phyloP scores from a whole-genome alignment of 2,888 invertebrate genomes.

The Drosophila lacicola region DNA sequence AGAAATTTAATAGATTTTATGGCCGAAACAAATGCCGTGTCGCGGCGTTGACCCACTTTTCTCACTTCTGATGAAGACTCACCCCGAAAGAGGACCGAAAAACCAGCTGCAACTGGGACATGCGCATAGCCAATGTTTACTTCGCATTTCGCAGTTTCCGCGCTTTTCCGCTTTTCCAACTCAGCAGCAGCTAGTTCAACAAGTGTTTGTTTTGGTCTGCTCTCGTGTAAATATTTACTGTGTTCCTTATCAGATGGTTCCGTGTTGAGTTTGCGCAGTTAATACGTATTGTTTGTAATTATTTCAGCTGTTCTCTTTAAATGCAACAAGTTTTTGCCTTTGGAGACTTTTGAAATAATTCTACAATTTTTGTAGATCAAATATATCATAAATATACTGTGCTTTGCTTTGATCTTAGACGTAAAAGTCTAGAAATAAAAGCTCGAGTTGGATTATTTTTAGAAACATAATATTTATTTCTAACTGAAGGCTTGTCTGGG shows the following conservation, averaged over 20 bases:
- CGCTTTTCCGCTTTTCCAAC: slow-evolving; percentile 28
- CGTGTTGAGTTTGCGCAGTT: slow-evolving; percentile 70
- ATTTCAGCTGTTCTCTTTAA: slow-evolving; percentile 50
- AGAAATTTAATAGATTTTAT: slow-evolving; percentile 17
- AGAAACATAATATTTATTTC: too few species aligned
- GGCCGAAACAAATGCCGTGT: slow-evolving; percentile 8
- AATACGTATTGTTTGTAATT: slow-evolving; percentile 52
- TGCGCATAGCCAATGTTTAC: slow-evolving; percentile 68
- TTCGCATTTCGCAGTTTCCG: slow-evolving; percentile 40
- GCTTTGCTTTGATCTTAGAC: background rate
- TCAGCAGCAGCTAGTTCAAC: slow-evolving; percentile 44
- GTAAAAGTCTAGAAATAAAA: too few species aligned
- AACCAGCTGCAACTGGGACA: slow-evolving; percentile 69
- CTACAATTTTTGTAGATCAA: slow-evolving; percentile 2
- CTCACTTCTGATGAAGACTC: slow-evolving; percentile 48
- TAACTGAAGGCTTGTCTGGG: too few species aligned
- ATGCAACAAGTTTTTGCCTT: slow-evolving; percentile 53
- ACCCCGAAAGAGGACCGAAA: slow-evolving; percentile 34
- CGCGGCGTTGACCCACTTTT: slow-evolving; percentile 67
- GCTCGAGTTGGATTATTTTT: too few species aligned
- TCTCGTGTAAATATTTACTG: slow-evolving; percentile 64
- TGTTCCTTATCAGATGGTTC: slow-evolving; percentile 31
- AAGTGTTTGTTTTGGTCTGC: slow-evolving; percentile 74
- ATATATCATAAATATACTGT: slow-evolving; percentile 25
- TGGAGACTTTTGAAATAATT: slow-evolving; percentile 16